Evolutionary conservation across 2,888 invertebrate genomes (phyloP).

Genomic region (Caenorhabditis auriculariae): DNA sequence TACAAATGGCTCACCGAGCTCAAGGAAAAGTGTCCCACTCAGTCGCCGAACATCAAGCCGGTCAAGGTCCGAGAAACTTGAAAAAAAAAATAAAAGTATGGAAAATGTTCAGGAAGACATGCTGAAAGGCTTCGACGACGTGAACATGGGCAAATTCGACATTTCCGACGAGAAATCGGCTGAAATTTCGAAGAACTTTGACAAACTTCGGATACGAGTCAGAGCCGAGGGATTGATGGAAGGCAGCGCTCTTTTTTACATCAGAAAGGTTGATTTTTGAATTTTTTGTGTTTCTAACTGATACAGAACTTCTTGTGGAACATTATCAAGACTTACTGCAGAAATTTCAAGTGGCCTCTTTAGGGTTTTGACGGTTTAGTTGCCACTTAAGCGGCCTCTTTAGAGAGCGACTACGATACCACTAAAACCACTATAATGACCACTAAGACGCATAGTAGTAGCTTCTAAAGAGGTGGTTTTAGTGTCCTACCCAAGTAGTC

Average conservation of each 20-base stretch:
- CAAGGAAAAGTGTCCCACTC: constrained; percentile 42
- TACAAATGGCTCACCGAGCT: constrained; percentile 52
- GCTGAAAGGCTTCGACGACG: constrained; percentile 47
- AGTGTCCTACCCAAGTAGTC: too few relatives aligned
- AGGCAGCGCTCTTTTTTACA: constrained; percentile 47
- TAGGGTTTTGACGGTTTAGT: too few relatives aligned
- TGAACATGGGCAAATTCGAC: constrained; percentile 58
- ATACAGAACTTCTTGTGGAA: too few relatives aligned
- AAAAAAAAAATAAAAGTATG: background rate
- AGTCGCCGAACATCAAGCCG: constrained; percentile 17
- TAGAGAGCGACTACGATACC: too few relatives aligned
- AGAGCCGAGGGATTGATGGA: constrained; percentile 49
- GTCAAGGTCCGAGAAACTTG: constrained; percentile 12
- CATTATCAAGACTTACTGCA: too few relatives aligned
- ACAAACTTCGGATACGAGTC: constrained; percentile 44
- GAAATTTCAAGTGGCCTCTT: too few relatives aligned
- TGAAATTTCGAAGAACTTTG: constrained; percentile 50
- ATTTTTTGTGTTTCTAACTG: too few relatives aligned
- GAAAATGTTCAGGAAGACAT: constrained; percentile 29
- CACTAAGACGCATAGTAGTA: too few relatives aligned
- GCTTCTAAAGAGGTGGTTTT: too few relatives aligned
- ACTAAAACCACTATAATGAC: too few relatives aligned
- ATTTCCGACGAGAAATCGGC: constrained; percentile 44
- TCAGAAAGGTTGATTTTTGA: constrained; percentile 46
- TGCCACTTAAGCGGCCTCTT: too few relatives aligned